Conservation (phyloP, 2,113 vertebrate species). For the Scytalopus superciliaris region DNA sequence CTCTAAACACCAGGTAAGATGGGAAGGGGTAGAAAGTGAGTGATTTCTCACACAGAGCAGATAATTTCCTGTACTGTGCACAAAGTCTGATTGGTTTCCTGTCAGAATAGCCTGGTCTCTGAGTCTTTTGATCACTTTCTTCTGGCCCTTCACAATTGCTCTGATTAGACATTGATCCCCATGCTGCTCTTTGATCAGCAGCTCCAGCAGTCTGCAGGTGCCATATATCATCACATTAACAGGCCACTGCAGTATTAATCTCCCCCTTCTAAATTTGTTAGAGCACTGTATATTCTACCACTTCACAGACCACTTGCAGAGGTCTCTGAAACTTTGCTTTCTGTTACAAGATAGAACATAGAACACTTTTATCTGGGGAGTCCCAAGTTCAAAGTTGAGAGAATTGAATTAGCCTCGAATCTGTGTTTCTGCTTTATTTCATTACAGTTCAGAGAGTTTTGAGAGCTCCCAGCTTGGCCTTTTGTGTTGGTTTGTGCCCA, state of each 20-base stretch:
- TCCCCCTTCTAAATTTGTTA: background rate
- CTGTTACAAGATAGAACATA: background rate
- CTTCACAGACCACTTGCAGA: background rate
- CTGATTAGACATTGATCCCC: slow-evolving; percentile 71
- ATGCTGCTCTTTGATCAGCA: slow-evolving; percentile 75
- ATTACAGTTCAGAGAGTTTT: background rate
- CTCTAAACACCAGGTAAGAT: background rate
- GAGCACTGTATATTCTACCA: background rate
- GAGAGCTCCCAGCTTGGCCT: background rate
- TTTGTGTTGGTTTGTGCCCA: slow-evolving; percentile 25
- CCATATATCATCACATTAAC: slow-evolving; percentile 72
- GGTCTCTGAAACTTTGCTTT: slow-evolving; percentile 2
- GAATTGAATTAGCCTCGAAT: background rate
- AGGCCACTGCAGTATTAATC: slow-evolving; percentile 41
- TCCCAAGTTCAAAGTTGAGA: slow-evolving; percentile 31
- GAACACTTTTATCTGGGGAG: background rate
- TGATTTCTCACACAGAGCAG: slow-evolving; percentile 19
- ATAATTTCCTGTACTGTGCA: slow-evolving; percentile 66
- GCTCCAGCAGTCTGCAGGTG: slow-evolving; percentile 73
- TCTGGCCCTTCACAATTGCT: slow-evolving; percentile 53
- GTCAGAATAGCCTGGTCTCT: slow-evolving; percentile 54
- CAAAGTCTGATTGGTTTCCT: slow-evolving; percentile 76
- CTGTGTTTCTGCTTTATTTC: slow-evolving; percentile 10
- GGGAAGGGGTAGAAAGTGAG: background rate
- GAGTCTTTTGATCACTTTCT: slow-evolving; percentile 79